Evolutionary conservation across 2,113 vertebrate genomes (phyloP).

Genomic region (Capreolus pygargus): DNA sequence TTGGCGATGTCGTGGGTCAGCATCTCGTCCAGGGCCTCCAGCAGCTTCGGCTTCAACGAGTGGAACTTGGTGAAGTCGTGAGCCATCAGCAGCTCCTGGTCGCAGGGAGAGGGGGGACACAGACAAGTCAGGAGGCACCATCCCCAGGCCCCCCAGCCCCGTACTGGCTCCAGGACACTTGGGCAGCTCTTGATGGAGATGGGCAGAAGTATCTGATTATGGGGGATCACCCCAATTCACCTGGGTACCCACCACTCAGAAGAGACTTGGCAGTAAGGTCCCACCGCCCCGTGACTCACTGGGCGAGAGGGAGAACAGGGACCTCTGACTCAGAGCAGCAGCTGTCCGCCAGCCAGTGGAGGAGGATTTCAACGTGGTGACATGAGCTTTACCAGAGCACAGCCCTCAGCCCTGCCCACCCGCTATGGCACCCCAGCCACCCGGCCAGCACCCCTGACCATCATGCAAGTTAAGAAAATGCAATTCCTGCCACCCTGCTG

Average conservation of each 20-base stretch:
- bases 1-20: conserved; percentile 88
- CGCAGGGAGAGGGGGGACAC: not conserved
- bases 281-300: fast-evolving
- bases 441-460: not conserved
- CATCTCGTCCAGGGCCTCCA: conserved; percentile 89
- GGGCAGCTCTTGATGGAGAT: not conserved
- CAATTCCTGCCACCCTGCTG: fast-evolving
- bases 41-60: conserved; percentile 88
- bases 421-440: not conserved
- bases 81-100: conserved; percentile 89
- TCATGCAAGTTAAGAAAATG: not conserved
- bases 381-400: not conserved
- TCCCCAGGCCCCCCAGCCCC: not conserved
- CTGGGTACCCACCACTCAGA: not conserved
- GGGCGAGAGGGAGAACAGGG: fast-evolving
- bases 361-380: not conserved
- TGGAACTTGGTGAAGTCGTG: conserved; percentile 94
- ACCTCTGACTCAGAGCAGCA: not conserved
- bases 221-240: no score
- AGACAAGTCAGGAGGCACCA: not conserved
- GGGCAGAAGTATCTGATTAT: not conserved
- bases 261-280: not conserved
- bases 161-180: not conserved
- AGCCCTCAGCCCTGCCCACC: not conserved
- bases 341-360: not conserved